phyloP scores from a whole-genome alignment of 2,113 vertebrate genomes.

The Columba janthina region DNA sequence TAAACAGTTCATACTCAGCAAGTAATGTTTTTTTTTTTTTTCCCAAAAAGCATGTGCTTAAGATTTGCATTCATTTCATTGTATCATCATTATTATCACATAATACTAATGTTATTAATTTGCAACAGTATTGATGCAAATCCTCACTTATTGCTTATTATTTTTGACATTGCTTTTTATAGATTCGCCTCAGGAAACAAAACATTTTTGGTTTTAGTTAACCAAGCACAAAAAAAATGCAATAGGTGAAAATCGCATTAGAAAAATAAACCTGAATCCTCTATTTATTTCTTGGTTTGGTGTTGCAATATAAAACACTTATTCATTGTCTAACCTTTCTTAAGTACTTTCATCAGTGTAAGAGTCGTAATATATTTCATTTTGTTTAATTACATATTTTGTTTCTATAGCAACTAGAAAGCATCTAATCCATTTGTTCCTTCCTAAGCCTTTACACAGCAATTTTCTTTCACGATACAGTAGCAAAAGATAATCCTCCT shows the following conservation, averaged over 20 bases:
- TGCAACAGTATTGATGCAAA: not conserved
- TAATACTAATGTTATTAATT: not conserved
- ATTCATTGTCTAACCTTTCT: conserved; percentile 7
- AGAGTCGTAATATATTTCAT: conserved; percentile 47
- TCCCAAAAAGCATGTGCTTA: rapidly evolving
- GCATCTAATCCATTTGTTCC: conserved; percentile 56
- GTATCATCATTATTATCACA: not conserved
- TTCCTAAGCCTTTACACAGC: conserved; percentile 64
- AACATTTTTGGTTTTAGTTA: not conserved
- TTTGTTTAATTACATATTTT: conserved; percentile 73
- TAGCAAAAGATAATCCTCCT: conserved; percentile 71
- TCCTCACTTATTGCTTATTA: not conserved
- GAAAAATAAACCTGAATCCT: not conserved
- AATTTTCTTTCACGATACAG: conserved; percentile 67
- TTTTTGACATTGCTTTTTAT: not conserved
- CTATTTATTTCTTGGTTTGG: not conserved
- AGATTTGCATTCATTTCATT: not conserved
- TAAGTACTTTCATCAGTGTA: conserved; percentile 27
- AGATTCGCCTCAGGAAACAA: not conserved
- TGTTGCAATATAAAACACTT: conserved; percentile 18
- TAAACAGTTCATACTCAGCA: not conserved
- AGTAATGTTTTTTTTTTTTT: not conserved
- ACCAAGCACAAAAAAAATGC: not conserved
- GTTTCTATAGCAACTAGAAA: conserved; percentile 73
- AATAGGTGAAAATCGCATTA: not conserved